phyloP scores from a whole-genome alignment of 2,113 vertebrate genomes.

The Tachysurus fulvidraco region DNA sequence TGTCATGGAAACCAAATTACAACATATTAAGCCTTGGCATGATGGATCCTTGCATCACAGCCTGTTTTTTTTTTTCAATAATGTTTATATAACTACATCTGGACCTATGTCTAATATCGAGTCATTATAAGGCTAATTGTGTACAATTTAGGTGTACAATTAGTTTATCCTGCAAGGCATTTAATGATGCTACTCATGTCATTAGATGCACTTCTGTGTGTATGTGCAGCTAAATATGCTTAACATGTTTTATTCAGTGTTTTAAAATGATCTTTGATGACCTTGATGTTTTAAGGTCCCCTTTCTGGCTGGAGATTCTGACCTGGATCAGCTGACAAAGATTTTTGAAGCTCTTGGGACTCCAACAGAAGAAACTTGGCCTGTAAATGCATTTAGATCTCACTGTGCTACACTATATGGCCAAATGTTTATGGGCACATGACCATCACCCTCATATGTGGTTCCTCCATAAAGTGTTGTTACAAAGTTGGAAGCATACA shows the following conservation, averaged over 20 bases:
- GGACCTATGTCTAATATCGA: not conserved
- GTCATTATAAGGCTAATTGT: not conserved
- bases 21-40: not conserved
- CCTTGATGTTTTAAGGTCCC: slow-evolving; percentile 78
- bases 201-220: not conserved
- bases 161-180: not conserved
- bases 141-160: not conserved
- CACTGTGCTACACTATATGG: not conserved
- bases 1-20: not conserved
- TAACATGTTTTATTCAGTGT: slow-evolving; percentile 19
- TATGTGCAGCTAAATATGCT: not conserved
- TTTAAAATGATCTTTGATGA: slow-evolving; percentile 9
- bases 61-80: not conserved
- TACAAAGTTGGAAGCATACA: not conserved
- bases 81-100: not conserved
- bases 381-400: slow-evolving; percentile 73
- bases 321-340: slow-evolving; percentile 93
- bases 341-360: slow-evolving; percentile 98
- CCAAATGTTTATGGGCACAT: not conserved
- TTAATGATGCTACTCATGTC: not conserved
- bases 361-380: slow-evolving; percentile 93
- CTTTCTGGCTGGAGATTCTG: slow-evolving; percentile 95
- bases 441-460: no score
- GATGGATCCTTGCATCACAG: not conserved
- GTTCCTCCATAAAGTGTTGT: not conserved